Evolutionary conservation across 2,888 invertebrate genomes (phyloP), one percentile per base, ranked within the genome.

Genomic region (Hipparchia sbordonii): DNA sequence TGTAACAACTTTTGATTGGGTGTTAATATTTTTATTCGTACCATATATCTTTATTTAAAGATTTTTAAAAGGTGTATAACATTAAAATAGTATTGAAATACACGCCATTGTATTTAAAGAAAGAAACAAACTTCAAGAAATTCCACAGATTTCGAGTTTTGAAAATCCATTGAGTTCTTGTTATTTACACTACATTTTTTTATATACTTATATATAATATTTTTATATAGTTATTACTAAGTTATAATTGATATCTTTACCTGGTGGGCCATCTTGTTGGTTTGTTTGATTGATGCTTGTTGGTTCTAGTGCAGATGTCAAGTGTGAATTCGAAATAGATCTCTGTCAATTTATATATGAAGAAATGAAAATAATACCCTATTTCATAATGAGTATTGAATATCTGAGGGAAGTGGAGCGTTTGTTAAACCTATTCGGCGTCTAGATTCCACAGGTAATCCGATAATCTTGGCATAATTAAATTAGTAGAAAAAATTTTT

Each of bases 301-400:
- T 75, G 78, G 69, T 71, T 69, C 69, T 72, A 62, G 73, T 73
- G 73, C 77, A 73, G 76, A 78, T 78, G 80, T 77, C 78, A 76
- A 81, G 80, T 91, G 82, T 92, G 90, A 87, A 80, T 82, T 75
- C 77, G 67, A 67, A 77, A 78, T 72, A 67, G 79, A 79, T 77
- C 80, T 78, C 78, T 76, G 76, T 75, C 82, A 87, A 86, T 92
- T 91, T 93, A 93, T 93, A 93, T 89, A 81, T 84, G 83, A 85
- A 83, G 80, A 86, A 85, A 84, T 89, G 92, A 87, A 92, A 93
- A 82, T 81, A 86, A 93, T 89, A 89, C 87, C 75, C 45, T 69
- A 80, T 85, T 87, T 84, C 85, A 88, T 84, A 93, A 93, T 81
- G 81, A 73, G 78, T 90, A 88, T 93, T 80, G 61, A 68, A 79